A percentile compares a stretch with the other conserved stretches of the same genome.
These are phyloP conservation scores for Eutolmus rufibarbis DNA, from an alignment of 2,888 invertebrate species.

Conservation along the genomic window DNA sequence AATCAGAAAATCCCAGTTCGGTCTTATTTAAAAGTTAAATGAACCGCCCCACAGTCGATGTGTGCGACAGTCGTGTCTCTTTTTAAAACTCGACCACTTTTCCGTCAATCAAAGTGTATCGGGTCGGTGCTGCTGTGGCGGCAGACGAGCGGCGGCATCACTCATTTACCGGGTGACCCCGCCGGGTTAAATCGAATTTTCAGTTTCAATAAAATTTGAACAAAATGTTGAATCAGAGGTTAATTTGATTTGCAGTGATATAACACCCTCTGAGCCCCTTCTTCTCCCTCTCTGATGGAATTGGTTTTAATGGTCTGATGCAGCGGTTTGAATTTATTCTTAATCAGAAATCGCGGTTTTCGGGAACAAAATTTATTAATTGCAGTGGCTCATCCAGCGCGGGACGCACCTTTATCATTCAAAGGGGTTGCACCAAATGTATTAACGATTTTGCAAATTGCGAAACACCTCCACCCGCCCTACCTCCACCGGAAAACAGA, in stretches of 20 bases:
- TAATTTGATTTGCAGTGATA: constrained; percentile 37
- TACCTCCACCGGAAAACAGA: not conserved
- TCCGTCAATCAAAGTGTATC: constrained; percentile 27
- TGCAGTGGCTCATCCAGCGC: not conserved
- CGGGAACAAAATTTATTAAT: constrained; percentile 30
- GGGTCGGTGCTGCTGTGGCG: not conserved
- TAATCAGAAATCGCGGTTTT: constrained; percentile 30
- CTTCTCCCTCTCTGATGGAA: not conserved
- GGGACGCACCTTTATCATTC: not conserved
- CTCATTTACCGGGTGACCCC: not conserved
- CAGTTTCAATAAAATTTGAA: constrained; percentile 37
- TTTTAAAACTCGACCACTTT: constrained; percentile 2
- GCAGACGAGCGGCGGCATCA: not conserved
- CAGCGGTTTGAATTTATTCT: constrained; percentile 30
- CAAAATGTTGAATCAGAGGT: constrained; percentile 37
- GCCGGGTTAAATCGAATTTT: constrained; percentile 7
- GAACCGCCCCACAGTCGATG: not conserved
- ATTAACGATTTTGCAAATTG: constrained; percentile 21
- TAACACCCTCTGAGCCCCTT: not conserved
- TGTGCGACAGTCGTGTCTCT: not conserved
- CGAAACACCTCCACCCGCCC: not conserved
- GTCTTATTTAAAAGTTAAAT: constrained; percentile 35
- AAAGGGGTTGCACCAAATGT: not conserved
- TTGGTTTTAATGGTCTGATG: constrained; percentile 8
- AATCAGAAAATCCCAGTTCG: constrained; percentile 21